Evolutionary conservation across 1,140 invertebrate genomes (phyloP).

Genomic region (Andricus grossulariae): DNA sequence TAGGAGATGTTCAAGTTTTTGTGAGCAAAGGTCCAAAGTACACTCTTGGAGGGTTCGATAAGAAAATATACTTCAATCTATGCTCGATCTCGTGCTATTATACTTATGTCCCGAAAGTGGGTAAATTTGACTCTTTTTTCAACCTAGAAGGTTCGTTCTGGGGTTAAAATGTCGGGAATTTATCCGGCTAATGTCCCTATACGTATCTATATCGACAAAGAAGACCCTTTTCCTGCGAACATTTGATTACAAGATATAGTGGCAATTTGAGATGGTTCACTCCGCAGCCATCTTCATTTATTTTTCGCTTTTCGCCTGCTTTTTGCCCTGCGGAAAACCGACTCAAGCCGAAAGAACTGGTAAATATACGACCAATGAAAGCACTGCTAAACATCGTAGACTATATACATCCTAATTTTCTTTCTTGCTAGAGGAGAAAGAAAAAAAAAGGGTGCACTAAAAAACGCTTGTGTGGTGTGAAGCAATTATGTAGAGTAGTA

Average conservation of each 20-base stretch:
- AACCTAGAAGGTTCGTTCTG: too few relatives aligned
- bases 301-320: conserved; percentile 66
- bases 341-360: conserved; percentile 64
- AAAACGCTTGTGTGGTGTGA: conserved; percentile 38
- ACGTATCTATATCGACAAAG: too few relatives aligned
- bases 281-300: conserved; percentile 68
- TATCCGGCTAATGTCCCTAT: too few relatives aligned
- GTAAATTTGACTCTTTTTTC: too few relatives aligned
- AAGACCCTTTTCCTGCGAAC: neutral
- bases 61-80: too few relatives aligned
- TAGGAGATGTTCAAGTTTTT: too few relatives aligned
- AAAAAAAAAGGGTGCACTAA: conserved; percentile 29
- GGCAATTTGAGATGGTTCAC: conserved; percentile 70
- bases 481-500: conserved; percentile 39
- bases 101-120: too few relatives aligned
- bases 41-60: too few relatives aligned
- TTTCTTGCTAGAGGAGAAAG: conserved; percentile 31
- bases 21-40: too few relatives aligned
- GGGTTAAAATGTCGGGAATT: too few relatives aligned
- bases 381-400: conserved; percentile 53
- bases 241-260: neutral
- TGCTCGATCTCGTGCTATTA: too few relatives aligned
- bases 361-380: conserved; percentile 67
- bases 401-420: conserved; percentile 39
- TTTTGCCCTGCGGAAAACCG: conserved; percentile 63